A percentile compares a stretch with the other conserved stretches of the same genome.
Evolutionary conservation across 1,140 invertebrate species (phyloP).

Genomic region (Proctacanthus coquilletti): DNA sequence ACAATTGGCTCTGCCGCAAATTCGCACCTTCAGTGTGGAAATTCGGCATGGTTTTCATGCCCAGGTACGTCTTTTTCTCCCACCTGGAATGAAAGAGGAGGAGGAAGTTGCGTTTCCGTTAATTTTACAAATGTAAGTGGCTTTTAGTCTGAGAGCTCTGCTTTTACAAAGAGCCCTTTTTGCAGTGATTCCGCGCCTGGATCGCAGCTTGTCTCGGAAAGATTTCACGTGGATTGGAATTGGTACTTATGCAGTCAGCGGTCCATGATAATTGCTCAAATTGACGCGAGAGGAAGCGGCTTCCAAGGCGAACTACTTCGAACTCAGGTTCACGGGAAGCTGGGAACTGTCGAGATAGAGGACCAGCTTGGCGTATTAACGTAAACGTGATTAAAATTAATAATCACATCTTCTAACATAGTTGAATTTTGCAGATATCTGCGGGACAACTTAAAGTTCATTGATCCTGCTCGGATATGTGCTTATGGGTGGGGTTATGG

Average conservation of each 20-base stretch:
- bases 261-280: slow-evolving; percentile 60
- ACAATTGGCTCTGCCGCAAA: slow-evolving; percentile 38
- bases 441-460: slow-evolving; percentile 53
- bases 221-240: slow-evolving; percentile 56
- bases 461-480: slow-evolving; percentile 54
- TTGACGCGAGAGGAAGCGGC: slow-evolving; percentile 63
- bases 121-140: slow-evolving; percentile 62
- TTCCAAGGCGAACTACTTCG: slow-evolving; percentile 58
- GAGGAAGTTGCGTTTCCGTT: slow-evolving; percentile 68
- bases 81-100: slow-evolving; percentile 59
- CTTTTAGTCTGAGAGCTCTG: too few relatives aligned
- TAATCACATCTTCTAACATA: background rate
- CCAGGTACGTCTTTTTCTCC: slow-evolving; percentile 50
- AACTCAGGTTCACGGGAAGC: slow-evolving; percentile 51
- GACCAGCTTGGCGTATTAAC: slow-evolving; percentile 75
- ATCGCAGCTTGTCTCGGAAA: slow-evolving; percentile 55
- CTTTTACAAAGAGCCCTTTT: slow-evolving; percentile 1
- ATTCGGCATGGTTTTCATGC: slow-evolving; percentile 33
- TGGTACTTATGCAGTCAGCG: slow-evolving; percentile 59
- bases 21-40: slow-evolving; percentile 41
- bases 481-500: slow-evolving; percentile 58
- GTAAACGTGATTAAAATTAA: slow-evolving; percentile 19
- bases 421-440: slow-evolving; percentile 41
- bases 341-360: slow-evolving; percentile 51
- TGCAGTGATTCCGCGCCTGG: slow-evolving; percentile 55